Evolutionary conservation across 2,113 vertebrate species (phyloP), one percentile per base, ranked within the genome.

Genomic region (Lycocorax pyrrhopterus): DNA sequence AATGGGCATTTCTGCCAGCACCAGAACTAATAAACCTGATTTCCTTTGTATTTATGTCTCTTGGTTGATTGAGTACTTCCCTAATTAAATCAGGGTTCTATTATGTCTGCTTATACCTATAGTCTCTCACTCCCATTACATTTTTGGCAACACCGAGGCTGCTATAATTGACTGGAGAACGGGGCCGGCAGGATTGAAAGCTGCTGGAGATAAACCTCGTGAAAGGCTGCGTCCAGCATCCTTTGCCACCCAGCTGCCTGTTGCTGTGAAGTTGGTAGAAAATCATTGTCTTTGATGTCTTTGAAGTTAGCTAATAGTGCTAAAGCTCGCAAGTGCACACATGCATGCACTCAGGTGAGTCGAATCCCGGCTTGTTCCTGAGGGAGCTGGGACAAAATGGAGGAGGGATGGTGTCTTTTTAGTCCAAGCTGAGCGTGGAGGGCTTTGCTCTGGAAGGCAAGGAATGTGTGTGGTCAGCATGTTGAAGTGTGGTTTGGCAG

Each of bases 71-170:
- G 93, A 95, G 43, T 94, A 81, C 76, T 89, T 92, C 80, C 60
- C 64, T 95, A 95, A 97, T 97, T 97, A 93, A 96, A 94, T 95
- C 89, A 87, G 66, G 60, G 68, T 89, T 95, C 86, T 97, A 51
- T 96, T 94, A 81, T 89, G 55, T 86, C 93, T 93, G 89, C 91
- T 93, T 94, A 87, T 86, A 94, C 95, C 91, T 94, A 52, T 92
- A 89, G 89, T 81, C 64, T 92, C 64, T 93, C 83, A 47, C 56
- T 93, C 30, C 39, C 55, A 59, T 93, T 94, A 72, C 64, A 67
- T 92, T 89, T 55, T 92, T 95, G 91, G 80, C 93, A 94, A 12
- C 33, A 6, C 7, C 30, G 68, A 78, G 73, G 73, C 64, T 93
- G 89, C 83, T 90, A 3, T 95, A 96, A 93, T 78, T 95, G 80